phyloP scores from a whole-genome alignment of 1,140 invertebrate species.

The Phortica variegata region DNA sequence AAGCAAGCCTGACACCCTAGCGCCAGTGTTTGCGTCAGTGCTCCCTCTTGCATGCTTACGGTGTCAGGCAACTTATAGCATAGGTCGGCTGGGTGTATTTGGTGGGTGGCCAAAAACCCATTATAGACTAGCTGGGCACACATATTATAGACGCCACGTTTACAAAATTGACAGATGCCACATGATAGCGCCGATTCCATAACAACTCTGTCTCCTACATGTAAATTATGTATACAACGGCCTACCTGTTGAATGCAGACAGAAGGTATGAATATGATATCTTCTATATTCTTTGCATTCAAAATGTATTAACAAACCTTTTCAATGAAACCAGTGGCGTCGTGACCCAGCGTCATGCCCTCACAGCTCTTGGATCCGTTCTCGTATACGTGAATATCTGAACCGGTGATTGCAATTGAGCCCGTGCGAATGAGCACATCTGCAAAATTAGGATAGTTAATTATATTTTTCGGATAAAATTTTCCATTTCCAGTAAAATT shows the following conservation, averaged over 20 bases:
- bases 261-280: not conserved
- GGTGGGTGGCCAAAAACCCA: constrained; percentile 35
- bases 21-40: constrained; percentile 36
- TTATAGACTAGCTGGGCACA: constrained; percentile 36
- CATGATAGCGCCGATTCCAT: constrained; percentile 42
- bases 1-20: constrained; percentile 44
- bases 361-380: constrained; percentile 26
- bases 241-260: constrained; percentile 23
- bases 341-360: constrained; percentile 37
- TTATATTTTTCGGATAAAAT: too few species aligned
- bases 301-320: constrained; percentile 18
- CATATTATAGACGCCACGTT: constrained; percentile 39
- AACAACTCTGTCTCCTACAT: constrained; percentile 39
- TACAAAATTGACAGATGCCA: constrained; percentile 43
- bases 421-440: constrained; percentile 39
- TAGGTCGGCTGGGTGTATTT: constrained; percentile 40
- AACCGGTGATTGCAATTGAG: constrained; percentile 31
- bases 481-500: too few species aligned
- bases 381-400: constrained; percentile 45
- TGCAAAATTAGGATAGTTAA: not conserved
- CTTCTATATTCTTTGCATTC: not conserved
- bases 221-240: constrained; percentile 26
- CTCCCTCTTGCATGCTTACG: constrained; percentile 33
- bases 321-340: constrained; percentile 38
- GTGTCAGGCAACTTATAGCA: constrained; percentile 35